Evolutionary conservation across 2,113 vertebrate genomes (phyloP), one percentile per base, ranked within the genome.

Genomic region (Chaetura pelagica): DNA sequence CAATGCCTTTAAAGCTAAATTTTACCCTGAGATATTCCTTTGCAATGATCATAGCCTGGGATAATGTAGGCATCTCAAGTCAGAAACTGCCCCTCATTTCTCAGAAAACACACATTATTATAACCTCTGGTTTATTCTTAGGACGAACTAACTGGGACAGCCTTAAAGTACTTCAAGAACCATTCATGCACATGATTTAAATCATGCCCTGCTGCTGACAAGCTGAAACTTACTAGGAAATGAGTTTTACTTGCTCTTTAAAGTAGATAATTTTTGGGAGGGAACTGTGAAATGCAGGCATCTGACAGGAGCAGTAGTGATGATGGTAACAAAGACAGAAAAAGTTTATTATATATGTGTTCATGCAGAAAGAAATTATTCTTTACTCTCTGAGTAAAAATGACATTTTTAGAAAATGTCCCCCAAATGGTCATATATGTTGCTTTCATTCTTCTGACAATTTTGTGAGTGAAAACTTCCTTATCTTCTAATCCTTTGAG

Each of bases 171-270:
- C 44, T 71, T 24, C 48, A 92, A 21, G 52, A 89, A 64, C n/a
- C 54, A 58, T 87, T 84, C 83, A 92, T 62, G 80, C 61, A 62
- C 54, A 58, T 84, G 76, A 92, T 77, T 95, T 90, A 85, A 71
- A 93, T 87, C 61, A 87, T 27, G 22, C 13, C 1, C 0, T 92
- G 93, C 93, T 84, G 57, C 76, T 93, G 90, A 90, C 83, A 95
- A 86, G 49, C 44, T 69, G 80, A 90, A 94, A 90, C 35, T 22
- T 54, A 75, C 42, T 61, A 79, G 86, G 62, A 94, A 94, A 95
- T 89, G 73, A 64, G 38, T 79, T 96, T 93, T 94, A 68, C 35
- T 89, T 82, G 58, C 62, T 96, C 49, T 64, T 95, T 84, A 95
- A 89, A 89, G 52, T 34, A 77, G 73, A 51, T 79, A 87, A 92